These are phyloP conservation scores for Hafferia zeledoni DNA, from an alignment of 2,797 vertebrate species.

Conservation along the genomic window DNA sequence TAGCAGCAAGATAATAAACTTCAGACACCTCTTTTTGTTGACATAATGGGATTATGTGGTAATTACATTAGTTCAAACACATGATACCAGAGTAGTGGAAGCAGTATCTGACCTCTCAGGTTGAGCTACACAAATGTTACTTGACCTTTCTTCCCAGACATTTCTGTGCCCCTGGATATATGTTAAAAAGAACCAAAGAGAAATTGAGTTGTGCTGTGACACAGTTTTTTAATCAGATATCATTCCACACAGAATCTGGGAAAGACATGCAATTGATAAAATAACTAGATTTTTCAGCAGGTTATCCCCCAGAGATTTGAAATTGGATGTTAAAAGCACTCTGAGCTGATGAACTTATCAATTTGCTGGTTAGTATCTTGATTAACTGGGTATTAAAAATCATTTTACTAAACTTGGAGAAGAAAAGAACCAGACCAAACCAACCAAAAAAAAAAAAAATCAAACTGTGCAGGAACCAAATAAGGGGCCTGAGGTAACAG, in stretches of 20 bases:
- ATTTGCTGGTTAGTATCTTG: neutral
- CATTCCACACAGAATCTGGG: neutral
- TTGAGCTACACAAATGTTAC: neutral
- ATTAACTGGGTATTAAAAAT: neutral
- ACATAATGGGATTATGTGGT: neutral
- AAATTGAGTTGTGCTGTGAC: neutral
- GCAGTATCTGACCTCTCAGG: neutral
- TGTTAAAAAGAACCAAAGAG: neutral
- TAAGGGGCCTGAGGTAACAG: neutral
- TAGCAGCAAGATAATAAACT: neutral
- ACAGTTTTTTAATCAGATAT: neutral
- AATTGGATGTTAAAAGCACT: neutral
- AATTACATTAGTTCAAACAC: neutral
- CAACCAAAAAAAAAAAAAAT: no score
- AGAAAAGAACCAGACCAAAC: neutral
- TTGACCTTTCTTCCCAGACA: neutral
- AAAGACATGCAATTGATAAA: neutral
- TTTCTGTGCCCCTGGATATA: neutral
- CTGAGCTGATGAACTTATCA: neutral
- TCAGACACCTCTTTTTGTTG: slow-evolving; percentile 4
- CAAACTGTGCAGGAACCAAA: neutral
- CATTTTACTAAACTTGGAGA: neutral
- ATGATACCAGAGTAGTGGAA: neutral
- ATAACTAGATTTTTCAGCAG: neutral
- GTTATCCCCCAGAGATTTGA: neutral